These are phyloP conservation scores for Ecdyonurus torrentis DNA, from an alignment of 2,888 invertebrate species.

Conservation along the genomic window DNA sequence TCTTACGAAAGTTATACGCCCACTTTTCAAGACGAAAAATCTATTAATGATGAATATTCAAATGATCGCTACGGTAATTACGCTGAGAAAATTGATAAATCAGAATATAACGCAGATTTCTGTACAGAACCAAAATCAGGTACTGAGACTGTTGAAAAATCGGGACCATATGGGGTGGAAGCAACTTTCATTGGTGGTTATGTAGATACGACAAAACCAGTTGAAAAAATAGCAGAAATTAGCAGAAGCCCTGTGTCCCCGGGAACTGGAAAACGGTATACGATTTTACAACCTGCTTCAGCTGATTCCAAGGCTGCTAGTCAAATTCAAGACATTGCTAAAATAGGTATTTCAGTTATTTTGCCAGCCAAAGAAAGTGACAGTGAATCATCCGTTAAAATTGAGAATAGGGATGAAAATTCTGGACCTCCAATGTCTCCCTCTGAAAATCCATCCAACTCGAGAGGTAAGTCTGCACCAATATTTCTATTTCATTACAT, in stretches of 20 bases:
- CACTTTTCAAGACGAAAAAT: neutral
- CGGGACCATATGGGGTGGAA: neutral
- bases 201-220: neutral
- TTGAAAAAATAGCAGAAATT: neutral
- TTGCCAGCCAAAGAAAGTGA: neutral
- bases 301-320: slow-evolving; percentile 65
- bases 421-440: neutral
- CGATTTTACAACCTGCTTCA: slow-evolving; percentile 70
- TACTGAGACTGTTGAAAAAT: neutral
- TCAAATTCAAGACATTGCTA: slow-evolving; percentile 47
- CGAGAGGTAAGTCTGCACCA: neutral
- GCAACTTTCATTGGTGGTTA: neutral
- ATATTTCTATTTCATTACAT: too few relatives aligned
- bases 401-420: neutral
- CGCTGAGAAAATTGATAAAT: neutral
- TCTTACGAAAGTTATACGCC: neutral
- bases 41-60: neutral
- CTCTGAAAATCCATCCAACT: neutral
- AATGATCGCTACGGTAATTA: neutral
- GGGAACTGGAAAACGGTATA: slow-evolving; percentile 58
- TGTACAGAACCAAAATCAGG: neutral
- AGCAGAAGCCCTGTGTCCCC: neutral
- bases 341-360: neutral
- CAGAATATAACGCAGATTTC: neutral
- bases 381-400: neutral